Evolutionary conservation across 2,797 vertebrate species (phyloP).

Genomic region (Setipinna tenuifilis): DNA sequence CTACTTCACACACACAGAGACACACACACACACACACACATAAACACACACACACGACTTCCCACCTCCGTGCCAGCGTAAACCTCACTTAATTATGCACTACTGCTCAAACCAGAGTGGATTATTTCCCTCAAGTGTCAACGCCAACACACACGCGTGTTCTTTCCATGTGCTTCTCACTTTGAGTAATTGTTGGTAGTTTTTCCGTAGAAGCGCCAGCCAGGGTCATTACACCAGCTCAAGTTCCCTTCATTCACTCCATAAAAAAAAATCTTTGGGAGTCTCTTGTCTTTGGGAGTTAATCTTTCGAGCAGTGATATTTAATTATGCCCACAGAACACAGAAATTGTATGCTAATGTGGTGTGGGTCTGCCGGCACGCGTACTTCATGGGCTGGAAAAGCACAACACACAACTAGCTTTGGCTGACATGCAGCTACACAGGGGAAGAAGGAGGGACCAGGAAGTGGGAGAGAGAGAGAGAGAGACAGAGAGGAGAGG

Average conservation of each 20-base stretch:
- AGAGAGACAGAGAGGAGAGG: neutral
- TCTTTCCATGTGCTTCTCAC: neutral
- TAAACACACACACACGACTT: no score
- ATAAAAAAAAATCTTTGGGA: neutral
- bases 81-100: neutral
- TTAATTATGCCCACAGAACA: constrained; percentile 13
- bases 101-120: neutral
- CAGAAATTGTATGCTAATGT: neutral
- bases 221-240: neutral
- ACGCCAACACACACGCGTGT: neutral
- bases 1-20: neutral
- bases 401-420: neutral
- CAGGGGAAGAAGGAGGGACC: neutral
- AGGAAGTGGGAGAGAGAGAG: neutral
- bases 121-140: constrained; percentile 10
- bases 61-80: neutral
- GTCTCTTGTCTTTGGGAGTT: neutral
- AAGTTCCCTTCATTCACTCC: neutral
- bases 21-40: no score
- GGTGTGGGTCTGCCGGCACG: neutral
- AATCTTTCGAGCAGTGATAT: neutral
- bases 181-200: constrained; percentile 18
- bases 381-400: neutral
- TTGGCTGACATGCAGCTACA: neutral
- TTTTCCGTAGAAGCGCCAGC: neutral